Evolutionary conservation across 2,797 vertebrate genomes (phyloP).

Genomic region (Erethizon dorsatum): DNA sequence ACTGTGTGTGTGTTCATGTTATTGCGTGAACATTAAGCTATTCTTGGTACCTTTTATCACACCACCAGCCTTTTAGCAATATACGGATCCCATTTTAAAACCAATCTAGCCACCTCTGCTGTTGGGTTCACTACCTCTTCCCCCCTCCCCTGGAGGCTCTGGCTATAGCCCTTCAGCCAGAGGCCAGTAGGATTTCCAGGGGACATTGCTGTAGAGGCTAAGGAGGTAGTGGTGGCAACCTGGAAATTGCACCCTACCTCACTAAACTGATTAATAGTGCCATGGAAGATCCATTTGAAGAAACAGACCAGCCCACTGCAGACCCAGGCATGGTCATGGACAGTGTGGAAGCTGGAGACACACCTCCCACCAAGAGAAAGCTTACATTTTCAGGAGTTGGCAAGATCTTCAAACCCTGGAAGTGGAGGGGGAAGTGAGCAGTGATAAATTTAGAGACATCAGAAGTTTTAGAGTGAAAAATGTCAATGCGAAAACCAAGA

Average conservation of each 20-base stretch:
- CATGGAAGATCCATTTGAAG: constrained; percentile 86
- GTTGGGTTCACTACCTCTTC: background rate
- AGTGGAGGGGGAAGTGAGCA: constrained; percentile 99
- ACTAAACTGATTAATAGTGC: background rate
- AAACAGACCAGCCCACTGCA: constrained; percentile 91
- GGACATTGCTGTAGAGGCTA: background rate
- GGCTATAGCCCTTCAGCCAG: background rate
- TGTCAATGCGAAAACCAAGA: constrained; percentile 97
- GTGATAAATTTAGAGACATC: constrained; percentile 98
- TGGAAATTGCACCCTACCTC: background rate
- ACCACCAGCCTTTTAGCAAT: background rate
- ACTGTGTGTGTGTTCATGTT: background rate
- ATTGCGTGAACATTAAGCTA: background rate
- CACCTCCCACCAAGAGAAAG: constrained; percentile 95
- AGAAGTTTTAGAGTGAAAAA: constrained; percentile 99
- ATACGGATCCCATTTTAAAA: background rate
- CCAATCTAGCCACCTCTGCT: background rate
- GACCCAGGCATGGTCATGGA: constrained; percentile 91
- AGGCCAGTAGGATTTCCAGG: background rate
- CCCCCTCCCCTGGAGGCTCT: background rate
- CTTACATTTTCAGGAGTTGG: constrained; percentile 97
- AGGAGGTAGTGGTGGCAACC: background rate
- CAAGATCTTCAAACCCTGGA: constrained; percentile 99
- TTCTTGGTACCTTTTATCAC: background rate
- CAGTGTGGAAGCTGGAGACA: constrained; percentile 92